These are phyloP conservation scores for Incurvaria masculella DNA, from an alignment of 2,888 invertebrate species.

Conservation along the genomic window DNA sequence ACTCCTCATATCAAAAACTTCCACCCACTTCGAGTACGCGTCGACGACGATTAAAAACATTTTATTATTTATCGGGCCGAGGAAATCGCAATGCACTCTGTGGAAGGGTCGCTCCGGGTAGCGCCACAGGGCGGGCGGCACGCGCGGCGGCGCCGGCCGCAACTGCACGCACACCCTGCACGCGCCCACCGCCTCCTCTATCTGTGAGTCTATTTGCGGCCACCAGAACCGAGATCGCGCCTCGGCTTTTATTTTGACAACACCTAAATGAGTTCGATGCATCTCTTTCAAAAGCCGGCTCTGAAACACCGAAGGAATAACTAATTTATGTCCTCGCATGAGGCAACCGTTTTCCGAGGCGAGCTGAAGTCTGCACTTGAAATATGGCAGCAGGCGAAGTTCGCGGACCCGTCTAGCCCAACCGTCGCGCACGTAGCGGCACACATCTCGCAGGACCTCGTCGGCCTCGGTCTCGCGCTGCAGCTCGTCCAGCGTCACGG, in stretches of 20 bases:
- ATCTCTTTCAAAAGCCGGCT: slow-evolving; percentile 10
- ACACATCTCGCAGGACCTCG: slow-evolving; percentile 6
- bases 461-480: slow-evolving; percentile 10
- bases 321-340: slow-evolving; percentile 18
- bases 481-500: slow-evolving; percentile 11
- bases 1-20: slow-evolving; percentile 8
- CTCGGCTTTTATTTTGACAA: slow-evolving; percentile 20
- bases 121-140: slow-evolving; percentile 4
- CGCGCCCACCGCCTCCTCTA: slow-evolving; percentile 6
- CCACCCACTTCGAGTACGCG: slow-evolving; percentile 13
- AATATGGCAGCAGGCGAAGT: slow-evolving; percentile 11
- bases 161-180: slow-evolving; percentile 4
- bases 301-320: slow-evolving; percentile 14
- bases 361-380: slow-evolving; percentile 13
- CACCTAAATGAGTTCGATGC: slow-evolving; percentile 18
- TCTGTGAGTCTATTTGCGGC: slow-evolving; percentile 15
- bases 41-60: too few species aligned
- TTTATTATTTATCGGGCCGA: too few species aligned
- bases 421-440: slow-evolving; percentile 10
- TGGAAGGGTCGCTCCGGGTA: too few species aligned
- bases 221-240: slow-evolving; percentile 19
- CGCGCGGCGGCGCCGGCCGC: slow-evolving; percentile 8
- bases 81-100: too few species aligned
- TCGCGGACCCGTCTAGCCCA: slow-evolving; percentile 14
- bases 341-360: slow-evolving; percentile 17